Base-by-base conservation (phyloP, 1,140 invertebrate genomes). In the Varroa destructor region DNA sequence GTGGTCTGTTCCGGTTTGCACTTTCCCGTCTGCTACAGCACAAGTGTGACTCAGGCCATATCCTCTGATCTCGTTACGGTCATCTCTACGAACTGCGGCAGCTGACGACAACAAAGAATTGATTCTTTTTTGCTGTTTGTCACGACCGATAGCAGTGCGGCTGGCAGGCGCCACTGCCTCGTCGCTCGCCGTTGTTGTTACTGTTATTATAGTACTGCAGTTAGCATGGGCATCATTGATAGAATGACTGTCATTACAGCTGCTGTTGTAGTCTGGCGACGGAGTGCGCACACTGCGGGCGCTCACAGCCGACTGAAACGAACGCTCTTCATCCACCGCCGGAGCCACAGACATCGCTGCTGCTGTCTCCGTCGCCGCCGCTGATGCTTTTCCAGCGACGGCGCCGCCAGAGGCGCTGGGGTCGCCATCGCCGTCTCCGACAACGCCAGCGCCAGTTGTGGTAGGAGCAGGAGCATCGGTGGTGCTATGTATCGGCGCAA, bases 241-340 rank as follows among this genome's bases (percentile, higher is more conserved):
- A 51, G 4, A 51, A 8, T 8, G 46, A 8, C 46, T 51, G 46
- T 8, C 4, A 8, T 8, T 51, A 8, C 46, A 5, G 46, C 46
- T 51, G 46, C 8, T 51, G 46, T 8, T 51, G 61, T 67, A 67
- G 40, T 67, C 61, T 37, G 61, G 61, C 37, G 61, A 37, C 61
- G 61, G 61, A 40, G 61, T 67, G 14, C 40, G 40, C 61, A 67
- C 61, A 43, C 61, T 67, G 37, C 61, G 61, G 46, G 14, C 61
- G 40, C 40, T 67, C 46, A 67, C 61, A 14, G 61, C 61, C 61
- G 40, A 67, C 61, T 67, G 61, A 67, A 12, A 67, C 46, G 46
- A 51, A 51, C 46, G 46, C 46, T 51, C 46, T 51, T 51, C 46
- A 8, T 51, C 46, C 46, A 51, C 4, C 46, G 46, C 61, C 40